Evolutionary conservation across 2,113 vertebrate genomes (phyloP), one percentile per base, ranked within the genome.

Genomic region (Meles meles): DNA sequence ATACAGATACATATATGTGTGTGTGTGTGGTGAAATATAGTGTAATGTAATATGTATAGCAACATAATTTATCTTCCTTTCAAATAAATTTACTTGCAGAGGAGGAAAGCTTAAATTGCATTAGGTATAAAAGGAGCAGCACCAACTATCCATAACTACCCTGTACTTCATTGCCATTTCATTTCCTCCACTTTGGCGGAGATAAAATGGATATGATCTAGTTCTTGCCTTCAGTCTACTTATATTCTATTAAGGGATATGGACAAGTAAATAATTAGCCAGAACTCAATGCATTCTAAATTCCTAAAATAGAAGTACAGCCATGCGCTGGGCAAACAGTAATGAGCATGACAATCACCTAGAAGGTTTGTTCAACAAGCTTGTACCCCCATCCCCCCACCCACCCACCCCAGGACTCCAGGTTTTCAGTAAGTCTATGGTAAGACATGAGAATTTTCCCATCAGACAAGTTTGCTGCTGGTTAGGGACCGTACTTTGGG

Each of bases 51-150:
- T 76, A 55, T 15, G 42, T 29, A 18, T 76, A 17, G 15, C 42
- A 18, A 31, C 27, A 69, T 44, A 69, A 47, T 83, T 59, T 55
- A 34, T 88, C 42, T 94, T 67, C 23, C n/a, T 94, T 86, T 87
- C 77, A 89, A 89, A 76, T 57, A 85, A 85, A 91, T n/a, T 71
- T 29, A 88, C 61, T 88, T 86, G 42, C 71, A 93, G 63, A 87
- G 31, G 17, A 34, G 44, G 47, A 88, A 89, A 81, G 29, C 29
- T 57, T 57, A 63, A 84, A 34, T 69, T 59, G 34, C 55, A 0
- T 85, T 82, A 91, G 37, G 49, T 93, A 72, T 39, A 37, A 17
- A 61, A 57, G 18, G 20, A 49, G 49, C 47, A 42, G 47, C 4
- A 11, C 81, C 44, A 47, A 29, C 74, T 87, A 31, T 14, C 42